Evolutionary conservation across 64 coral and sea anemone species (phyloP).

Genomic region (Platygyra sinensis): DNA sequence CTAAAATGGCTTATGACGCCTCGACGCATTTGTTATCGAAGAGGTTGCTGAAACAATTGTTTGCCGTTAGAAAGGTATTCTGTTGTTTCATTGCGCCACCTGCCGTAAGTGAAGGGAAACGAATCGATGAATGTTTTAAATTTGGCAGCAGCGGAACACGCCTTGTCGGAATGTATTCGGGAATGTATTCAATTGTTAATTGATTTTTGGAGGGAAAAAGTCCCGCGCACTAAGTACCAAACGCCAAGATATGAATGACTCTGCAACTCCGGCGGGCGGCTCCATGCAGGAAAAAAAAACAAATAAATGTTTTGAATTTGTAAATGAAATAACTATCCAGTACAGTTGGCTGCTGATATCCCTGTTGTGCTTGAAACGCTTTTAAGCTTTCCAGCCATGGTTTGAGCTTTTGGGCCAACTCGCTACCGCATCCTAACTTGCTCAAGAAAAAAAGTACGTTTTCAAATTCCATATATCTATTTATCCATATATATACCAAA

Average conservation of each 20-base stretch:
- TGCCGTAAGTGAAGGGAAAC: slow-evolving; percentile 25
- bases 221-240: neutral
- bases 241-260: neutral
- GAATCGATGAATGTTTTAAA: slow-evolving; percentile 15
- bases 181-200: neutral
- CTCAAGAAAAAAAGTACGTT: no score
- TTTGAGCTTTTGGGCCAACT: no score
- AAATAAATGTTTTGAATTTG: no score
- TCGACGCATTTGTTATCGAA: neutral
- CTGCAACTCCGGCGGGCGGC: neutral
- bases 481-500: no score
- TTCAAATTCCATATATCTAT: no score
- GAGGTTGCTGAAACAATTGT: slow-evolving; percentile 2
- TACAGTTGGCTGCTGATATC: no score
- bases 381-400: no score
- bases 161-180: neutral
- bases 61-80: slow-evolving; percentile 1
- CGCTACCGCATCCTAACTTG: no score
- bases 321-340: no score
- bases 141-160: neutral
- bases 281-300: no score
- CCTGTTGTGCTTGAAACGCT: no score
- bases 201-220: neutral
- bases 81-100: slow-evolving; percentile 23
- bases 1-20: neutral